Evolutionary conservation across 2,797 vertebrate genomes (phyloP).

Genomic region (Rhabdophis nuchalis): DNA sequence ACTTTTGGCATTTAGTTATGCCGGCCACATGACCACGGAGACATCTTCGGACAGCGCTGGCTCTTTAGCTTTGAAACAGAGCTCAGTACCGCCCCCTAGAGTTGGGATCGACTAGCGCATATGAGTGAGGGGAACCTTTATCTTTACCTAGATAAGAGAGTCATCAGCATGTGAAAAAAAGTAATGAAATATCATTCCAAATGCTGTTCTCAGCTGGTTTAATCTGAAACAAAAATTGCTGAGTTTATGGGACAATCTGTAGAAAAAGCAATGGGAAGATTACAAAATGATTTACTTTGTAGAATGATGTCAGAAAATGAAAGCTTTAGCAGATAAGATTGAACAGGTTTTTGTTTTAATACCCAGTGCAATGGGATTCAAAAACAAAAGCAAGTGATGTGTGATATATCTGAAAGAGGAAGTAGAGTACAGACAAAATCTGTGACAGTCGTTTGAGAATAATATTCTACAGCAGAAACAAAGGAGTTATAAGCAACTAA

Average conservation of each 20-base stretch:
- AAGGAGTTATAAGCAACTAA: background rate
- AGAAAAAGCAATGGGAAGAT: background rate
- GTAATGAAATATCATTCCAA: background rate
- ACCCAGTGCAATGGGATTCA: background rate
- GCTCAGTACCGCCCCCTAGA: no score
- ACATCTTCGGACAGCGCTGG: no score
- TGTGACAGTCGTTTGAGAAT: background rate
- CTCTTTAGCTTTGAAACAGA: no score
- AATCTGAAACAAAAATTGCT: background rate
- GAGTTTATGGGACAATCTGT: background rate
- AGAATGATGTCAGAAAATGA: background rate
- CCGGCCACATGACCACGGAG: no score
- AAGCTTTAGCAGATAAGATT: background rate
- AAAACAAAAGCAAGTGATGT: background rate
- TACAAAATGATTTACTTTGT: background rate
- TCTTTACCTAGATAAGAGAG: no score
- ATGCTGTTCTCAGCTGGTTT: background rate
- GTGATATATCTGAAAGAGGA: background rate
- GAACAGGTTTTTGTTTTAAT: background rate
- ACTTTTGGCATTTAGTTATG: no score
- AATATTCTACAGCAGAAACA: background rate
- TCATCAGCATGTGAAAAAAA: constrained; percentile 8
- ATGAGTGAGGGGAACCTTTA: no score
- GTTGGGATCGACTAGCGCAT: no score
- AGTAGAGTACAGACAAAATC: background rate